Conservation (phyloP, 2,888 invertebrate genomes). For the Choreutis nemorana region DNA sequence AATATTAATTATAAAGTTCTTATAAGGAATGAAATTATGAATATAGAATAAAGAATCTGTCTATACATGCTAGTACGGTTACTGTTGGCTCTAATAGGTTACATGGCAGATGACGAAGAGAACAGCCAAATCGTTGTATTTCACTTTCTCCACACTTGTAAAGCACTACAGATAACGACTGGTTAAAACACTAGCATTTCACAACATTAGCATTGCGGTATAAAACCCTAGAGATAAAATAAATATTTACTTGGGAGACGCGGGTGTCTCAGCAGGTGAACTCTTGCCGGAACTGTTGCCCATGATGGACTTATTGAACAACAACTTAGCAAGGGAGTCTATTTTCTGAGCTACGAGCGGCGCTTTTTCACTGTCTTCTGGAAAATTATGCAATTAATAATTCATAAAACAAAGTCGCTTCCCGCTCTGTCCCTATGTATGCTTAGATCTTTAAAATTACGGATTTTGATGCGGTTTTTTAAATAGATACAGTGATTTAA, state of each 20-base stretch:
- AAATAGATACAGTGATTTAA: too few species aligned
- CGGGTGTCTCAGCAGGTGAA: constrained; percentile 46
- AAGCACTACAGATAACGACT: too few species aligned
- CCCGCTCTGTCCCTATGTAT: too few species aligned
- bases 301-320: constrained; percentile 71
- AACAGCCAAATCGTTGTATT: too few species aligned
- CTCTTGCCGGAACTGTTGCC: constrained; percentile 51
- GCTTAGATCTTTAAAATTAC: too few species aligned
- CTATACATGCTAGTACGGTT: not conserved
- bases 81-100: too few species aligned
- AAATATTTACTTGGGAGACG: constrained; percentile 48
- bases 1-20: not conserved
- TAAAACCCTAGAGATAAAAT: too few species aligned
- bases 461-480: too few species aligned
- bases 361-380: constrained; percentile 66
- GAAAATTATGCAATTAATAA: constrained; percentile 12
- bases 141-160: too few species aligned
- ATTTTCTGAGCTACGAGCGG: constrained; percentile 76
- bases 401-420: too few species aligned
- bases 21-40: not conserved
- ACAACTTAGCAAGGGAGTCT: constrained; percentile 77
- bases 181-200: too few species aligned
- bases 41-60: not conserved
- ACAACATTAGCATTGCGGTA: not conserved
- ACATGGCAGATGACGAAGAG: too few species aligned